Base-by-base conservation (phyloP, 2,888 invertebrate species). In the Sepioteuthis lessoniana region DNA sequence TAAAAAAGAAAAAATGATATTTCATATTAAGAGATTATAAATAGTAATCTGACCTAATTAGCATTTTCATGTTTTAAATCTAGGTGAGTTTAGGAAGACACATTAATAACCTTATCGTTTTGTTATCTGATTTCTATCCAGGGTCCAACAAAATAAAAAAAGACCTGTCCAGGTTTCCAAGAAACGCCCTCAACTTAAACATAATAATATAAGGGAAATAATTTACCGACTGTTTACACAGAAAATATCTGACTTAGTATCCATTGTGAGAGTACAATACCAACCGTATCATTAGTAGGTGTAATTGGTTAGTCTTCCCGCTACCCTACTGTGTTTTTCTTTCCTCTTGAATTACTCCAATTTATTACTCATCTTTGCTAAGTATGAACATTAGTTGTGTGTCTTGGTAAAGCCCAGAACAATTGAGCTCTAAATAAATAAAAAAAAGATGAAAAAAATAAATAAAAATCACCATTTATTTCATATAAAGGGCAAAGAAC, bases 181-280 rank as follows among this genome's bases (percentile, higher is more conserved):
- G 76, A 35, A n/a, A 76, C 35, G 76, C 35, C 76, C 76, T 35
- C 76, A 55, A 0, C 55, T 55, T 21, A 55, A 55, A 55, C 55
- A 47, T 47, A 47, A 47, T 47, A 47, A 47, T 19, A 47, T 47
- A 13, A n/a, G 76, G 35, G 10, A 76, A 76, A 76, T 76, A 76
- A n/a, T 76, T 76, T n/a, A 76, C n/a, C 76, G n/a, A n/a, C 76
- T 76, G 76, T 76, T 76, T 76, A 76, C 76, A n/a, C 16, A 76
- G n/a, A 76, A 76, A 76, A 76, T 35, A 76, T 35, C 76, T 76
- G 76, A 76, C 76, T 76, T n/a, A n/a, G n/a, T 13, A 35, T 76
- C 76, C n/a, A n/a, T 76, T 76, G n/a, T 76, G 19, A 0, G n/a
- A 76, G 76, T 16, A 76, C 35, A 35, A 76, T 76, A n/a, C n/a